Conservation (phyloP, 1,140 invertebrate species). For the Chymomyza costata region DNA sequence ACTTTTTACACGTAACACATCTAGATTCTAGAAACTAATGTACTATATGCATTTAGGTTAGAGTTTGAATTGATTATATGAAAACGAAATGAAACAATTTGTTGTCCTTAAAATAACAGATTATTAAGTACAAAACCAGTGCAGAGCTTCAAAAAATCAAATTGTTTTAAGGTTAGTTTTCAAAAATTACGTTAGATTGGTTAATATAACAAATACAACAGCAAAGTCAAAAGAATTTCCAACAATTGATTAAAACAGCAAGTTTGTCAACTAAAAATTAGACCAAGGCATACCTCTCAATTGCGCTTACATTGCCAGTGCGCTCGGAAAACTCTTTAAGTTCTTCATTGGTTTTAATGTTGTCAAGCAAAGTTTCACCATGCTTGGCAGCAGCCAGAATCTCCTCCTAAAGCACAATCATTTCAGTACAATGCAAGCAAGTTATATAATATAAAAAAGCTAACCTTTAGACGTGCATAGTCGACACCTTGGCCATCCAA, state of each 20-base stretch:
- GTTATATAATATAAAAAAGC: background rate
- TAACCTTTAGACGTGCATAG: conserved; percentile 81
- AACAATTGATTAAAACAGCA: conserved; percentile 15
- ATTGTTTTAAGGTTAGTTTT: conserved; percentile 27
- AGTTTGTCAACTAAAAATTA: conserved; percentile 12
- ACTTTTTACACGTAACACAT: no score
- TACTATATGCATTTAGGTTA: no score
- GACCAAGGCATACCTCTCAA: conserved; percentile 84
- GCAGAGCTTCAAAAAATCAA: conserved; percentile 60
- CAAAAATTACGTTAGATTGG: conserved; percentile 10
- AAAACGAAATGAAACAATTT: no score
- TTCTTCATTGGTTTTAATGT: conserved; percentile 79
- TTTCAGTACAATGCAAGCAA: no score
- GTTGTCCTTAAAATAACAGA: conserved; percentile 18
- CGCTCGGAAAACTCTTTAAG: conserved; percentile 79
- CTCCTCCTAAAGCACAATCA: conserved; percentile 80
- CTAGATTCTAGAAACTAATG: no score
- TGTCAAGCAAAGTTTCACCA: conserved; percentile 87
- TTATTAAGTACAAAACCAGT: conserved; percentile 59
- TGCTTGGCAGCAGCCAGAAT: conserved; percentile 87
- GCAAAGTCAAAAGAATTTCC: no score
- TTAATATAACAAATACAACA: no score
- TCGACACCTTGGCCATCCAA: conserved; percentile 81
- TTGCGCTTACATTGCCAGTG: conserved; percentile 92
- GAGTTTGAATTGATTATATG: no score